A percentile compares a stretch with the other conserved stretches of the same genome.
Evolutionary conservation across 2,888 invertebrate species (phyloP).

Genomic region (Oscheius sp.): DNA sequence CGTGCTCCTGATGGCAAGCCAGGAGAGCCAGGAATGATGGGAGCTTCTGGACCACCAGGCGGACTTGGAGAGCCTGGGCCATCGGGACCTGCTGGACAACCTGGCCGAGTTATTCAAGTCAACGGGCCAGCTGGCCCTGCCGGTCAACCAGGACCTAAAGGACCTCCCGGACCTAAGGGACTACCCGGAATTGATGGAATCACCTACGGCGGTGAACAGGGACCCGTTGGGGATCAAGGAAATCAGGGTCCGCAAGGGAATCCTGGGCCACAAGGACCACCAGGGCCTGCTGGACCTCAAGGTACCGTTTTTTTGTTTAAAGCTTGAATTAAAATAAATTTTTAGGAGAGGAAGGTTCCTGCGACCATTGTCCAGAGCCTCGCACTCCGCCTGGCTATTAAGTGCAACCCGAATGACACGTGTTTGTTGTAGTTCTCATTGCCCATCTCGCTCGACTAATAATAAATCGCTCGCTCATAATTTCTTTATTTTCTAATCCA

Average conservation of each 20-base stretch:
- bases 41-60: slow-evolving; percentile 68
- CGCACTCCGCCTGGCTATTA: slow-evolving; percentile 70
- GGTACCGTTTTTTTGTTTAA: slow-evolving; percentile 23
- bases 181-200: slow-evolving; percentile 67
- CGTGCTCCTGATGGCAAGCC: slow-evolving; percentile 63
- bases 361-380: slow-evolving; percentile 72
- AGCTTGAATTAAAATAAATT: not conserved
- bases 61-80: slow-evolving; percentile 66
- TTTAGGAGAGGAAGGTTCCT: slow-evolving; percentile 70
- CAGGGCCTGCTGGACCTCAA: slow-evolving; percentile 64
- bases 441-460: slow-evolving; percentile 36
- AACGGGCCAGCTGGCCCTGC: slow-evolving; percentile 67
- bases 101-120: slow-evolving; percentile 54
- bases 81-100: slow-evolving; percentile 65
- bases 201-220: slow-evolving; percentile 50
- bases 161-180: slow-evolving; percentile 67
- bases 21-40: slow-evolving; percentile 61
- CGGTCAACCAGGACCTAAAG: slow-evolving; percentile 67
- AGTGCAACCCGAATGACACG: not conserved
- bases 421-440: not conserved
- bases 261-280: slow-evolving; percentile 65
- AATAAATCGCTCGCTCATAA: slow-evolving; percentile 38
- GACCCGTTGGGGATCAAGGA: slow-evolving; percentile 61
- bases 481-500: not conserved
- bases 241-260: slow-evolving; percentile 64